Evolutionary conservation across 2,113 vertebrate species (phyloP).

Genomic region (Hippocampus zosterae): DNA sequence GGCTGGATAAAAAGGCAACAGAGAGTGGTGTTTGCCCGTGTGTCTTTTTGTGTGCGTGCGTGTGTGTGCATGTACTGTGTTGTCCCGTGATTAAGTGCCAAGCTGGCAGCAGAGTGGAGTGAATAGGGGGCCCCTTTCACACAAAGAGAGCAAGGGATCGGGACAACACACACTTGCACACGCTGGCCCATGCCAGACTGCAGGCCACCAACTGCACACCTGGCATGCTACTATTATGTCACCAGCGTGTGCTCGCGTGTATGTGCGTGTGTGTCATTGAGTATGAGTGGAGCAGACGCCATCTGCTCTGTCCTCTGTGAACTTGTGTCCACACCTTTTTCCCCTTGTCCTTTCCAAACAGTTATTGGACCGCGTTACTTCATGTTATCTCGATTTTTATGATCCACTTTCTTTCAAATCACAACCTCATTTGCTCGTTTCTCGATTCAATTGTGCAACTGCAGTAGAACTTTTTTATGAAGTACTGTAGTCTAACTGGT

Average conservation of each 20-base stretch:
- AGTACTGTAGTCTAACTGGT: background rate
- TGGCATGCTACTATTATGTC: slow-evolving; percentile 71
- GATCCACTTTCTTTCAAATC: background rate
- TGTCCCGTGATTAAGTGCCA: slow-evolving; percentile 71
- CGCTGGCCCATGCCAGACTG: slow-evolving; percentile 59
- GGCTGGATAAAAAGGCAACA: slow-evolving; percentile 52
- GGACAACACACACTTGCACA: slow-evolving; percentile 32
- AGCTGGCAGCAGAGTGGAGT: slow-evolving; percentile 62
- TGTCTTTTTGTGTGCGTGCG: background rate
- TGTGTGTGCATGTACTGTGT: slow-evolving; percentile 36
- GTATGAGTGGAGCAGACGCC: slow-evolving; percentile 66
- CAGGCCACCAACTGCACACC: slow-evolving; percentile 69
- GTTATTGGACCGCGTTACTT: background rate
- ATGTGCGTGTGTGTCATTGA: slow-evolving; percentile 25
- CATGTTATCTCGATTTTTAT: background rate
- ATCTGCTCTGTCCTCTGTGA: slow-evolving; percentile 70
- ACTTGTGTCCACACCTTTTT: slow-evolving; percentile 56
- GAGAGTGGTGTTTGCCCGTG: slow-evolving; percentile 31
- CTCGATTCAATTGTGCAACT: background rate
- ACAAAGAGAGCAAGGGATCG: slow-evolving; percentile 56
- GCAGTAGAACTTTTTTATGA: background rate
- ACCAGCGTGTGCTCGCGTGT: slow-evolving; percentile 42
- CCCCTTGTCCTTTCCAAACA: slow-evolving; percentile 15
- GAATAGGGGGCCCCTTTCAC: slow-evolving; percentile 71
- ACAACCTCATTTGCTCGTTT: background rate